Base-by-base conservation (phyloP, 2,113 vertebrate genomes). In the Caranx melampygus region DNA sequence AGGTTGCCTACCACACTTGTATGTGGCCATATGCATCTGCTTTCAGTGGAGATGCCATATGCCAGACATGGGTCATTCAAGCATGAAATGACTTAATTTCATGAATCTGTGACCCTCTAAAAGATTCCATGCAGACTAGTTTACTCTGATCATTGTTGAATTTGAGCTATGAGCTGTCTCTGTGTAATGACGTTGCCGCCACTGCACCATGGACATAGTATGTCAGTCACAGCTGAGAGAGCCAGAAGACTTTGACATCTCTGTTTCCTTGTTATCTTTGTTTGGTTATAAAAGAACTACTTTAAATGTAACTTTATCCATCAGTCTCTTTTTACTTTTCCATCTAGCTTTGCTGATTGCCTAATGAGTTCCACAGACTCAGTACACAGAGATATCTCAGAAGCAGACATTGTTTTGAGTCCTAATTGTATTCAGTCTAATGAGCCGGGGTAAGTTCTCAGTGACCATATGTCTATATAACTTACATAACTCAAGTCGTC, bases 51-150 rank as follows among this genome's bases (percentile, higher is more conserved):
- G 47, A 62, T 0, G 1, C 44, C 68, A 73, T 51, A 62, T 67
- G 57, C 12, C 15, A 47, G 33, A 69, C 33, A 60, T 60, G 40
- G 33, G 54, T 6, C n/a, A 18, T 54, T 72, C 31, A 67, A 16
- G 16, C 45, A 61, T 73, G 59, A 81, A 70, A 82, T 79, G 0
- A 49, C 37, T 66, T 37, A 1, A 75, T 72, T 69, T 79, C 37
- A 69, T 37, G 34, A 37, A 21, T 55, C 31, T 65, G 6, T 60
- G 7, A 71, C 26, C 26, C 26, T 61, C 35, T 67, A 18, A 70
- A 21, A 64, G 18, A 42, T 20, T 6, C 45, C 6, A 45, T n/a
- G 26, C 13, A 16, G 62, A 78, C 71, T n/a, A 47, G 15, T 14
- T 66, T 40, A 12, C 6, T 40, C n/a, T 35, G 40, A 61, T 51